These are phyloP conservation scores for Dicyrtoma fusca DNA, from an alignment of 2,888 invertebrate species.

Conservation along the genomic window DNA sequence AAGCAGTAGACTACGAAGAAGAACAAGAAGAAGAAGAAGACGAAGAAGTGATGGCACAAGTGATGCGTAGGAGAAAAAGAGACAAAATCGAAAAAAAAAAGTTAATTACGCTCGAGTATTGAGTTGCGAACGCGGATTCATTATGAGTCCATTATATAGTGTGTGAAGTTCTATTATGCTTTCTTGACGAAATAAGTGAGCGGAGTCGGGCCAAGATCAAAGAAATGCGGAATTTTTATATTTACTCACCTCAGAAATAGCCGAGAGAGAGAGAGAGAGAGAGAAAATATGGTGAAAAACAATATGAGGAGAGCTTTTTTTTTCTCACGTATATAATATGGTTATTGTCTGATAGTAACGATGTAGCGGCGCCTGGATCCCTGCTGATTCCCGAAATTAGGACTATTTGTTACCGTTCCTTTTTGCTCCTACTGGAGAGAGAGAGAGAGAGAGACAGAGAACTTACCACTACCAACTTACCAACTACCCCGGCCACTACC, in stretches of 20 bases:
- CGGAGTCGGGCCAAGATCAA: slow-evolving; percentile 51
- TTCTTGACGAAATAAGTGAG: slow-evolving; percentile 45
- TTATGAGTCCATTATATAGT: slow-evolving; percentile 44
- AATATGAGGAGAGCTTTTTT: slow-evolving; percentile 51
- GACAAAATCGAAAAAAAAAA: slow-evolving; percentile 33
- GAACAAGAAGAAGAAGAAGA: slow-evolving; percentile 35
- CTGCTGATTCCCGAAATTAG: slow-evolving; percentile 57
- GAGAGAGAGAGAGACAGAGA: background rate
- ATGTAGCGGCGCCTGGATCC: slow-evolving; percentile 57
- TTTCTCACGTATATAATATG: slow-evolving; percentile 57
- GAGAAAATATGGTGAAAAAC: slow-evolving; percentile 45
- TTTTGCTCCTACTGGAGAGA: slow-evolving; percentile 29
- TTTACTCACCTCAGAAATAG: slow-evolving; percentile 43
- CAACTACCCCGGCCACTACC: too few relatives aligned
- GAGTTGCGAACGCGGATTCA: slow-evolving; percentile 42
- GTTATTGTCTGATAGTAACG: slow-evolving; percentile 57
- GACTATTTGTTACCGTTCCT: slow-evolving; percentile 57
- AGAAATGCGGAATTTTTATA: slow-evolving; percentile 53
- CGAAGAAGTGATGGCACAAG: slow-evolving; percentile 22
- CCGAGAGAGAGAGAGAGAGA: slow-evolving; percentile 20
- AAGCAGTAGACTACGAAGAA: background rate
- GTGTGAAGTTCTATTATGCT: slow-evolving; percentile 43
- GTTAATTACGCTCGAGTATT: slow-evolving; percentile 34
- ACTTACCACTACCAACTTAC: too few relatives aligned
- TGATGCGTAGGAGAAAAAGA: slow-evolving; percentile 21